phyloP scores from a whole-genome alignment of 1,140 invertebrate species.

The Glossosoma conforme region DNA sequence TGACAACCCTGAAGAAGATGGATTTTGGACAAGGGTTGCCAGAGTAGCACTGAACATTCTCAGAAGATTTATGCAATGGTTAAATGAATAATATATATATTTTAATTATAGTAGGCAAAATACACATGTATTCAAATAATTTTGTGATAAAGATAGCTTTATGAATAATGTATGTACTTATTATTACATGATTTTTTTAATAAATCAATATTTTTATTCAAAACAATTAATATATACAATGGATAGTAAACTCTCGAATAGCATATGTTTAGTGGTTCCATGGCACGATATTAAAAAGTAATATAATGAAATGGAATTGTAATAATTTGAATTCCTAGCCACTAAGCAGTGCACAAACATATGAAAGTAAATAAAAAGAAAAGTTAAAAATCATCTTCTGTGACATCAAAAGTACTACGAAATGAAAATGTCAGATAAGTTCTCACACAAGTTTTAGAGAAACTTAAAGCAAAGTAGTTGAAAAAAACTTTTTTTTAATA shows the following conservation, averaged over 20 bases:
- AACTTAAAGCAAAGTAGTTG: too few species aligned
- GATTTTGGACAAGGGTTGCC: slow-evolving; percentile 28
- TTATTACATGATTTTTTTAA: not conserved
- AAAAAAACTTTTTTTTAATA: too few species aligned
- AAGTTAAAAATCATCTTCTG: too few species aligned
- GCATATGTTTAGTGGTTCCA: too few species aligned
- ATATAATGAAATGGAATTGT: not conserved
- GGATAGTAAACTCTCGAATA: not conserved
- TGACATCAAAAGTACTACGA: too few species aligned
- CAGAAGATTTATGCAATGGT: slow-evolving; percentile 22
- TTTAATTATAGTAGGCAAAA: not conserved
- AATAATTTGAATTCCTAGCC: not conserved
- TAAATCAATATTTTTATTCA: not conserved
- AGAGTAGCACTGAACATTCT: slow-evolving; percentile 26
- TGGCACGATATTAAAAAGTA: not conserved
- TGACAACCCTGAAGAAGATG: slow-evolving; percentile 17
- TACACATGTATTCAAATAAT: not conserved
- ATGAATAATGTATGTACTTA: not conserved
- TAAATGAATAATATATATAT: slow-evolving; percentile 25
- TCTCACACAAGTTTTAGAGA: too few species aligned
- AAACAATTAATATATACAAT: not conserved
- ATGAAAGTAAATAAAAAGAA: too few species aligned
- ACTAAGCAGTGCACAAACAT: too few species aligned
- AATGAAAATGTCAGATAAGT: too few species aligned
- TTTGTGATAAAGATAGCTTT: not conserved